Percentiles rank a stretch among this genome's conserved stretches.
These are phyloP conservation scores for Oncopeltus fasciatus DNA, from an alignment of 1,140 invertebrate genomes.

Conservation along the genomic window DNA sequence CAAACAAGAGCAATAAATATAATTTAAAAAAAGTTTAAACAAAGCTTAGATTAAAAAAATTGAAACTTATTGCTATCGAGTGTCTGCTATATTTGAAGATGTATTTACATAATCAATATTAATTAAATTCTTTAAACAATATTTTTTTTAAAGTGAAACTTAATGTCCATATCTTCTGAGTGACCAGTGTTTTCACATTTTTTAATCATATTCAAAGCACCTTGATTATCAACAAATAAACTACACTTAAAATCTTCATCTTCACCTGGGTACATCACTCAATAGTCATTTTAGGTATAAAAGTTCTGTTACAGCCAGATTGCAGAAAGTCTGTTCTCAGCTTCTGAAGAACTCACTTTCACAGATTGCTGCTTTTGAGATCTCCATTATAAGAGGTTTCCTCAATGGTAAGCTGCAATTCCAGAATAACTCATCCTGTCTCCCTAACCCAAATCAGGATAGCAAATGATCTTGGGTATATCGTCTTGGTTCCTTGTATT, in stretches of 20 bases:
- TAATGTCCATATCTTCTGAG: not conserved
- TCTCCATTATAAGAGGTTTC: not conserved
- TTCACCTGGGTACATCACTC: no score
- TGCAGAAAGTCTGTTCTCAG: not conserved
- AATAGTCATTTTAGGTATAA: no score
- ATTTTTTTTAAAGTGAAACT: not conserved
- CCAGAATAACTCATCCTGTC: conserved; percentile 16
- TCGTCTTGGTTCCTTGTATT: no score
- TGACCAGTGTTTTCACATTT: not conserved
- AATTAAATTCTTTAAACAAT: not conserved
- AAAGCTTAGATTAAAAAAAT: not conserved
- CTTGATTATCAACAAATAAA: not conserved
- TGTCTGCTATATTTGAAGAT: not conserved
- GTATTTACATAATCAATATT: not conserved
- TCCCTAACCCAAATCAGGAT: conserved; percentile 2
- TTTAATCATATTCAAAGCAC: not conserved
- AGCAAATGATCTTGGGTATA: not conserved
- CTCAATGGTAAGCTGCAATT: not conserved
- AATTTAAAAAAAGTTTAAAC: not conserved
- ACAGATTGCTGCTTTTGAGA: not conserved
- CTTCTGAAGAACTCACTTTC: not conserved
- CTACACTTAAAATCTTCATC: not conserved
- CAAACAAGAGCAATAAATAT: not conserved
- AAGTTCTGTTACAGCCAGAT: not conserved
- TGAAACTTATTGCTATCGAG: not conserved